Conservation (phyloP, 2,113 vertebrate species). For the Siniperca chuatsi region DNA sequence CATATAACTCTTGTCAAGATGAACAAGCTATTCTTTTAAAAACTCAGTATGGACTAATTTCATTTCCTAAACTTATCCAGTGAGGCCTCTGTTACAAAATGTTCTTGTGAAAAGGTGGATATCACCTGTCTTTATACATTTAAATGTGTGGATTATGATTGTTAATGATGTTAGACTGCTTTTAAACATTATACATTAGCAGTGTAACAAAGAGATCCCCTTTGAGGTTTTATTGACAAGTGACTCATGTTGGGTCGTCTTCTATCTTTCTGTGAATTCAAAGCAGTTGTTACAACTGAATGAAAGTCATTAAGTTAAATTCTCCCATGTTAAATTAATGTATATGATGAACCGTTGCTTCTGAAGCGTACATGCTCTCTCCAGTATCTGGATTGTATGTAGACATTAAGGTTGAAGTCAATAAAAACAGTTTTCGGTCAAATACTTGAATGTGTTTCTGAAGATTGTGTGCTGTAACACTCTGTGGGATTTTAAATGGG, state of each 20-base stretch:
- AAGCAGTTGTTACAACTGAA: constrained; percentile 31
- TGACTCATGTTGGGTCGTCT: constrained; percentile 80
- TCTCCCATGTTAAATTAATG: constrained; percentile 55
- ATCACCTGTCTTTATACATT: not conserved
- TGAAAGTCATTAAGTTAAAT: constrained; percentile 32
- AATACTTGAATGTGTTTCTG: not conserved
- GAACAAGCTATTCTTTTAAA: not conserved
- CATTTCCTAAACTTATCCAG: not conserved
- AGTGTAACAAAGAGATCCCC: constrained; percentile 8
- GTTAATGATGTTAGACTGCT: not conserved
- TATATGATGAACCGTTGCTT: constrained; percentile 64
- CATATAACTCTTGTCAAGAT: not conserved
- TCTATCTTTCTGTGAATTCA: constrained; percentile 49
- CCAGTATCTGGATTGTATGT: constrained; percentile 88
- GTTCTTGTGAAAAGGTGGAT: not conserved
- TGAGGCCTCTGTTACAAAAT: not conserved
- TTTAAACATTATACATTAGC: not conserved
- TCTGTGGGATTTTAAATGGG: not conserved
- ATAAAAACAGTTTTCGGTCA: constrained; percentile 44
- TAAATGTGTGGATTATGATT: not conserved
- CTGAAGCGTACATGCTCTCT: constrained; percentile 80
- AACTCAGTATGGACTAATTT: not conserved
- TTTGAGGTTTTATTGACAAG: constrained; percentile 39
- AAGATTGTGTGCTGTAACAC: not conserved
- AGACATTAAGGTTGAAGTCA: constrained; percentile 17